phyloP scores from a whole-genome alignment of 2,113 vertebrate species.

The Lophotis ruficrista region DNA sequence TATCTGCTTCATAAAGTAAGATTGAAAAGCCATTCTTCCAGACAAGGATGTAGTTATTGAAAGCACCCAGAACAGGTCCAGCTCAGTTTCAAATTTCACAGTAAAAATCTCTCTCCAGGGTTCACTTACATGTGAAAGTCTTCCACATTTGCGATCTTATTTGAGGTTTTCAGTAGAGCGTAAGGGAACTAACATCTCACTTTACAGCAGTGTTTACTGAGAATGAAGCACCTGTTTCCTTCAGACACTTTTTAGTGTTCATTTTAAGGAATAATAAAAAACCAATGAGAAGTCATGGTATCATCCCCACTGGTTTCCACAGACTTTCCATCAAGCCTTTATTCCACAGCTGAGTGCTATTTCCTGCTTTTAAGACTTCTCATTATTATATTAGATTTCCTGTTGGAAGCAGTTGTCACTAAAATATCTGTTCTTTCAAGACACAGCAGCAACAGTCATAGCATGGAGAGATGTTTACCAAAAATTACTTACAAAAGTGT shows the following conservation, averaged over 20 bases:
- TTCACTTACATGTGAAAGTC: neutral
- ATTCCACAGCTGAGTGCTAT: neutral
- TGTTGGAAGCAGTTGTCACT: neutral
- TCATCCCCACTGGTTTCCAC: neutral
- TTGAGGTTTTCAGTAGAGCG: neutral
- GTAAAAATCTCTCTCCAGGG: neutral
- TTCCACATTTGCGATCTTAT: neutral
- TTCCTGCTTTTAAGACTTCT: neutral
- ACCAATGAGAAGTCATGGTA: neutral
- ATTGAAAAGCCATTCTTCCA: neutral
- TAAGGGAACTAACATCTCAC: neutral
- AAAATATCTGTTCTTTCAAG: neutral
- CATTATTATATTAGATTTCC: neutral
- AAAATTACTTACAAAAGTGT: neutral
- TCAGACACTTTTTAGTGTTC: neutral
- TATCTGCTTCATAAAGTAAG: neutral
- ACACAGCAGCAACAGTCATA: neutral
- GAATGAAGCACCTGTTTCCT: neutral
- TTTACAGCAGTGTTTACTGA: neutral
- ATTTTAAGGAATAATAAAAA: neutral
- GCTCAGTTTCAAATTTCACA: neutral
- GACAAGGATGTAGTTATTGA: neutral
- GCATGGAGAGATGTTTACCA: neutral
- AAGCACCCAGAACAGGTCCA: neutral
- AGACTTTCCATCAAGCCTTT: neutral